phyloP scores from a whole-genome alignment of 2,797 vertebrate species.

The Halcyon badia region DNA sequence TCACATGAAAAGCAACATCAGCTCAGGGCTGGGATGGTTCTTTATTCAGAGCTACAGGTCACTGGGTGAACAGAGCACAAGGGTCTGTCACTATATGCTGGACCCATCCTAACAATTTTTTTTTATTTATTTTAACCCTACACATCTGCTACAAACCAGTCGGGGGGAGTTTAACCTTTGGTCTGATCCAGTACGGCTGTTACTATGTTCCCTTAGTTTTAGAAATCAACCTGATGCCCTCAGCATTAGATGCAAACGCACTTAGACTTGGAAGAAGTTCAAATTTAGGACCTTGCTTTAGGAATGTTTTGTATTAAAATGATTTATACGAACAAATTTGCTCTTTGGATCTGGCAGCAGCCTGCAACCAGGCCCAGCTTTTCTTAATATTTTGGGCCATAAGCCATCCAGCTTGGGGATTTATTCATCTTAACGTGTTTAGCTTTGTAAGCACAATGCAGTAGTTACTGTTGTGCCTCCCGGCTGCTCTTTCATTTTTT shows the following conservation, averaged over 20 bases:
- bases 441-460: slow-evolving; percentile 69
- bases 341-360: slow-evolving; percentile 24
- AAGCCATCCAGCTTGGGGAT: slow-evolving; percentile 52
- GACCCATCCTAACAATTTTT: background rate
- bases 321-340: slow-evolving; percentile 36
- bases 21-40: background rate
- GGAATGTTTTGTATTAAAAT: slow-evolving; percentile 36
- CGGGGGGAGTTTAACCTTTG: background rate
- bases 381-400: slow-evolving; percentile 57
- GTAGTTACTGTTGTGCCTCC: slow-evolving; percentile 65
- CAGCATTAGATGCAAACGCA: background rate
- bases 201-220: background rate
- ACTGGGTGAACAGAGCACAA: background rate
- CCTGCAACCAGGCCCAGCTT: slow-evolving; percentile 1
- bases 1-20: background rate
- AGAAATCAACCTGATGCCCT: slow-evolving; percentile 1
- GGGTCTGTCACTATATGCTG: background rate
- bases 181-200: slow-evolving; percentile 2
- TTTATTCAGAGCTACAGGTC: background rate
- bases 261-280: background rate
- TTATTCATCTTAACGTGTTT: slow-evolving; percentile 55
- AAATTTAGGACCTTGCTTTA: slow-evolving; percentile 22
- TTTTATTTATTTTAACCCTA: fast-evolving
- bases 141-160: slow-evolving; percentile 4
- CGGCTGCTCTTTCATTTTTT: slow-evolving; percentile 68